Evolutionary conservation across 2,113 vertebrate species (phyloP).

Genomic region (Heliornis fulica): DNA sequence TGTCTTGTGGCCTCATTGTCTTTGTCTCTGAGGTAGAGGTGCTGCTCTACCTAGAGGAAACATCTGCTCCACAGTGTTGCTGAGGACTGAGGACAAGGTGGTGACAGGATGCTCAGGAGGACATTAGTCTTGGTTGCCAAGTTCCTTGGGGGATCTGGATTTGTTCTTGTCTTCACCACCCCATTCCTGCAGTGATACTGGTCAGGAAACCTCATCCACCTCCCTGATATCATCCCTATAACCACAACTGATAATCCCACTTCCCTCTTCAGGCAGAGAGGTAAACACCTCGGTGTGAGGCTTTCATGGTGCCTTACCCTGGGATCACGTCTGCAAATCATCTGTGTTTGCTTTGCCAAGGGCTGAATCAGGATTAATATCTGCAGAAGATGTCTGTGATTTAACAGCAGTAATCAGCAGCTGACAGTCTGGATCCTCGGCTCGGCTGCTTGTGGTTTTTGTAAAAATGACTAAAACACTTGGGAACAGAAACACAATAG

Average conservation of each 20-base stretch:
- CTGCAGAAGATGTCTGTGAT: neutral
- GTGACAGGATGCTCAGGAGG: neutral
- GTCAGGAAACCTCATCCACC: neutral
- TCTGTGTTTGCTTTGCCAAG: neutral
- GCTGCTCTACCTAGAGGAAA: neutral
- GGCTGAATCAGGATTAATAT: neutral
- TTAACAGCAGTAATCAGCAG: neutral
- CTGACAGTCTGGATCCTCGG: neutral
- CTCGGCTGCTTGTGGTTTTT: neutral
- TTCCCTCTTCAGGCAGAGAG: accelerated
- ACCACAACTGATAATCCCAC: neutral
- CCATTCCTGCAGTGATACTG: neutral
- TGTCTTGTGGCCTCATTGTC: neutral
- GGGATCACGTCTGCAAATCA: neutral
- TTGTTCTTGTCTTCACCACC: neutral
- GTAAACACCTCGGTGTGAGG: neutral
- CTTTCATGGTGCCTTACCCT: neutral
- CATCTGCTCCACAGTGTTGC: accelerated
- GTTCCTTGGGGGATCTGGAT: neutral
- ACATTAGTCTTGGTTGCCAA: neutral
- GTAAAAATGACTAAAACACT: neutral
- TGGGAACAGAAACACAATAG: neutral
- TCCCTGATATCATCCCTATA: neutral
- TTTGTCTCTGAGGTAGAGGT: neutral
- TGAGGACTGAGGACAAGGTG: neutral